phyloP scores from a whole-genome alignment of 2,888 invertebrate species.

The Hedya salicella region DNA sequence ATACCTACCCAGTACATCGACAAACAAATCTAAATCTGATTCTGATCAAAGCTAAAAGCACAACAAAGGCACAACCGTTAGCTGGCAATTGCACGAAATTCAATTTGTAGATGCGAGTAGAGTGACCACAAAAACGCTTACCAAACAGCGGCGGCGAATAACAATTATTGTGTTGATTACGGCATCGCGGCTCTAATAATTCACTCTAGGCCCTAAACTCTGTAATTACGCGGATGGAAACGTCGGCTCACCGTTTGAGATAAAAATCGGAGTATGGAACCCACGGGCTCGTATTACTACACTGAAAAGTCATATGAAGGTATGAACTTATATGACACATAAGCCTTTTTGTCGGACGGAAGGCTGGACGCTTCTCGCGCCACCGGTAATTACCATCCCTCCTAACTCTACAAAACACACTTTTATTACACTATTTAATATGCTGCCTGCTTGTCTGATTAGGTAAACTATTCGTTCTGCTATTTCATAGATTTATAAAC shows the following conservation, averaged over 20 bases:
- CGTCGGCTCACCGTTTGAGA: conserved; percentile 82
- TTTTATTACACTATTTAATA: conserved; percentile 15
- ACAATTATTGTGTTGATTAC: conserved; percentile 81
- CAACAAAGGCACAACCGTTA: conserved; percentile 52
- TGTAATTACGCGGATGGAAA: conserved; percentile 82
- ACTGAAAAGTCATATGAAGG: conserved; percentile 1
- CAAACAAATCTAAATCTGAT: conserved; percentile 22
- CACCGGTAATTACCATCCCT: conserved; percentile 61
- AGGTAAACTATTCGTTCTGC: conserved; percentile 1
- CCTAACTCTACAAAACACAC: conserved; percentile 31
- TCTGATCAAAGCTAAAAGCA: conserved; percentile 41
- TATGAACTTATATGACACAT: neutral
- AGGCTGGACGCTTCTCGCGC: conserved; percentile 55
- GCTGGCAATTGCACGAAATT: conserved; percentile 65
- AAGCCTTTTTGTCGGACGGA: conserved; percentile 26
- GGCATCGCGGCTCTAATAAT: conserved; percentile 79
- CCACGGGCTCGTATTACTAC: conserved; percentile 42
- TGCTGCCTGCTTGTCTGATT: conserved; percentile 14
- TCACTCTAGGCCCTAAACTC: conserved; percentile 81
- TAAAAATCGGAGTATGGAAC: conserved; percentile 70
- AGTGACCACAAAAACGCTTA: conserved; percentile 66
- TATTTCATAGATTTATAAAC: neutral
- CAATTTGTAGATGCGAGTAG: conserved; percentile 64
- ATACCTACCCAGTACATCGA: conserved; percentile 17
- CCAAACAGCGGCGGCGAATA: conserved; percentile 71